Conservation (phyloP, 2,888 invertebrate genomes). For the Aspidiotus destructor region DNA sequence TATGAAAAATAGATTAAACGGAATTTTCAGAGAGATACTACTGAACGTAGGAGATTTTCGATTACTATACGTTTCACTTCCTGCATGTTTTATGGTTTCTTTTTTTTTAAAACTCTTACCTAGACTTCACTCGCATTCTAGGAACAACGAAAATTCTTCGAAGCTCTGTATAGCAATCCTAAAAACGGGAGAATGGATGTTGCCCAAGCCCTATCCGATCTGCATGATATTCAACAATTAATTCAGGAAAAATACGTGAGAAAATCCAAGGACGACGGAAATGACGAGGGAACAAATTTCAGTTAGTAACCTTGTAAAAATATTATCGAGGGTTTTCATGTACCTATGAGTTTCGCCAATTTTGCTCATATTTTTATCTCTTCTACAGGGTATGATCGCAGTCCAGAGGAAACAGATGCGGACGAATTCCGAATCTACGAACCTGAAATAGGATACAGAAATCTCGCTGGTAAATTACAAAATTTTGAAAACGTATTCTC, state of each 20-base stretch:
- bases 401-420: slow-evolving; percentile 8
- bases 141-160: background rate
- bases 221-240: slow-evolving; percentile 25
- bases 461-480: slow-evolving; percentile 57
- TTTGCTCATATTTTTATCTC: background rate
- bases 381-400: slow-evolving; percentile 1
- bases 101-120: too few species aligned
- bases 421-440: background rate
- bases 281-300: slow-evolving; percentile 5
- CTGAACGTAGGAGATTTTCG: too few species aligned
- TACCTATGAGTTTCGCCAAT: background rate
- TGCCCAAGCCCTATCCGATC: slow-evolving; percentile 20
- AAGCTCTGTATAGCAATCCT: slow-evolving; percentile 13
- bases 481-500: slow-evolving; percentile 63
- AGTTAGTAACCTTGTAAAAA: background rate
- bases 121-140: background rate
- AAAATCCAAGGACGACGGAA: background rate
- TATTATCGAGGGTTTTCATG: background rate
- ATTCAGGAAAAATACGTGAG: slow-evolving; percentile 22
- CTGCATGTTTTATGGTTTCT: too few species aligned
- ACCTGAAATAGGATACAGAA: slow-evolving; percentile 47
- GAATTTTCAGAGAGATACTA: too few species aligned
- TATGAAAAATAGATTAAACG: too few species aligned
- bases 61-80: too few species aligned
- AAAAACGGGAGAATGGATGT: slow-evolving; percentile 13